A percentile compares a stretch with the other conserved stretches of the same genome.
Evolutionary conservation across 2,888 invertebrate genomes (phyloP).

Genomic region (Saturnia japonica): DNA sequence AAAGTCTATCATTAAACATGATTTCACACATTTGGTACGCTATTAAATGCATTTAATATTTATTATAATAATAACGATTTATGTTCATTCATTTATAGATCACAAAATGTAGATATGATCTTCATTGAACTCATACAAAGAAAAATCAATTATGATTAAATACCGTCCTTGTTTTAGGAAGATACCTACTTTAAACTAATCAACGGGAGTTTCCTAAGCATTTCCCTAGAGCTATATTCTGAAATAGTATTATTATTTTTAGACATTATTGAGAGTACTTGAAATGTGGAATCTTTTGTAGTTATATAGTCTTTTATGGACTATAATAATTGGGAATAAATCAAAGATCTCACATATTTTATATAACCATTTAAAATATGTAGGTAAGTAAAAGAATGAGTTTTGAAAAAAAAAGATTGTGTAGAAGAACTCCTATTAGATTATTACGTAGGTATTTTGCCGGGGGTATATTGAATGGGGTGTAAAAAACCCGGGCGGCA

Average conservation of each 20-base stretch:
- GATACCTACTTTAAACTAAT: too few species aligned
- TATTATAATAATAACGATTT: neutral
- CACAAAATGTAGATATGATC: neutral
- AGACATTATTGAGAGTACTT: neutral
- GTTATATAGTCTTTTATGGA: neutral
- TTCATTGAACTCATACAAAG: neutral
- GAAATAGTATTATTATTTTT: too few species aligned
- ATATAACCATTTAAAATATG: neutral
- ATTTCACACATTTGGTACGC: neutral
- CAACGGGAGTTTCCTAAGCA: too few species aligned
- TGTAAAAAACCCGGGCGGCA: too few species aligned
- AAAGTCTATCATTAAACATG: neutral
- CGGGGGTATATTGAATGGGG: too few species aligned
- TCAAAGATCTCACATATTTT: neutral
- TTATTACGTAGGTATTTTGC: too few species aligned
- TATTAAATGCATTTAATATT: constrained; percentile 1
- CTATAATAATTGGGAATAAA: neutral
- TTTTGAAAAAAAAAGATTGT: neutral
- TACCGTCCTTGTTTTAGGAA: too few species aligned
- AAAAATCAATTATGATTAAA: neutral
- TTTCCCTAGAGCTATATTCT: too few species aligned
- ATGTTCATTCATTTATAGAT: neutral
- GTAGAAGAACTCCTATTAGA: neutral
- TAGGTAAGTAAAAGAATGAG: neutral
- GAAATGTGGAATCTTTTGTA: neutral